phyloP scores from a whole-genome alignment of 2,888 invertebrate genomes.

The Pardosa pseudoannulata region DNA sequence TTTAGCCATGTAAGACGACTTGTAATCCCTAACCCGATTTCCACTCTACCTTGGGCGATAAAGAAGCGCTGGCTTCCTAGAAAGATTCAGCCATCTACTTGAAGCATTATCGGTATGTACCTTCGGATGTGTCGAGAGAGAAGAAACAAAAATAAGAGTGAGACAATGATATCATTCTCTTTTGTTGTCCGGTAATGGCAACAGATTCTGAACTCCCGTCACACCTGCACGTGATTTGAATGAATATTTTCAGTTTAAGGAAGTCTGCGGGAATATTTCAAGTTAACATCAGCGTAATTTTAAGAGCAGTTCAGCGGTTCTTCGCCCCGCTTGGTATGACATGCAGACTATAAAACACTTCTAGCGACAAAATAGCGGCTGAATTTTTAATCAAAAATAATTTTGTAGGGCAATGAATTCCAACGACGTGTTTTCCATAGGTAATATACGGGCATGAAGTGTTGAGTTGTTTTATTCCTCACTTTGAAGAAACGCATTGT shows the following conservation, averaged over 20 bases:
- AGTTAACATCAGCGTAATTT: not conserved
- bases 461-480: no score
- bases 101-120: not conserved
- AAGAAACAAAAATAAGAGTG: not conserved
- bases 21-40: not conserved
- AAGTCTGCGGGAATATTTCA: not conserved
- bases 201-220: not conserved
- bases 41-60: not conserved
- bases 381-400: not conserved
- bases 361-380: no score
- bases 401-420: not conserved
- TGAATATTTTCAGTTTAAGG: not conserved
- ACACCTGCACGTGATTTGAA: not conserved
- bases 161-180: not conserved
- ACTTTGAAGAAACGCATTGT: no score
- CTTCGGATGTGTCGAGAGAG: no score
- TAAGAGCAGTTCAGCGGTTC: not conserved
- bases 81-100: not conserved
- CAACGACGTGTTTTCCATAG: not conserved
- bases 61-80: not conserved
- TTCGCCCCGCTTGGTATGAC: not conserved
- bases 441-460: no score
- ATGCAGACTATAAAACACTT: not conserved
- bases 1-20: not conserved
- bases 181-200: not conserved